Base-by-base conservation (phyloP, 92 coral and sea anemone genomes). In the Porites divaricata region DNA sequence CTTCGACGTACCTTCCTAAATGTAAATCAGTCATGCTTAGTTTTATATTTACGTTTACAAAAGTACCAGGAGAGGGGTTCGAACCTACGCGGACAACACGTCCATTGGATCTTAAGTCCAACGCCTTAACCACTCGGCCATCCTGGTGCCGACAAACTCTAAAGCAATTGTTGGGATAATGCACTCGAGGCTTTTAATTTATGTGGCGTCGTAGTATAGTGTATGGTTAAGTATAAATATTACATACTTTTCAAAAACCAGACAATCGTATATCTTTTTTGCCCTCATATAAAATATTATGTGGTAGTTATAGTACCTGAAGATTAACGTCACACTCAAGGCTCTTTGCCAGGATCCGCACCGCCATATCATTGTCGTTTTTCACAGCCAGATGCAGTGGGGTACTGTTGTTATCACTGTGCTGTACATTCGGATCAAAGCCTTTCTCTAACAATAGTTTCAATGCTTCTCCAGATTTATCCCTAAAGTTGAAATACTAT, bases 101-200 rank as follows among this genome's bases (percentile, higher is more conserved):
- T 84, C 92, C 98, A 95, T 95, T 95, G 98, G 98, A 93, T 85
- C 98, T 95, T 95, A 95, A 95, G 98, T 93, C 97, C 98, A 95
- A 95, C 98, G 97, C 97, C 97, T 95, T 93, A 95, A 95, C 97
- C 98, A 93, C 98, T 95, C 98, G 98, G 98, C 95, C 98, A 95
- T 95, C 97, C 98, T 95, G 95, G 98, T 90, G 8, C 20, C 12
- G 24, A 41, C 48, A 25, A 54, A 71, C 1, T 4, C 0, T 3
- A 11, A 54, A 9, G 13, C 4, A 54, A 11, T 15, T 54, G 14
- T 11, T 54, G 17, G 16, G 16, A 54, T 8, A 15, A 11, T 54
- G 16, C 0, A 54, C 16, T 54, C 16, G 45, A 35, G 45, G 45
- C 45, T 35, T 35, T 35, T n/a, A n/a, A n/a, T n/a, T n/a, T 35